Percentiles rank a stretch among this genome's conserved stretches.
These are phyloP conservation scores for Cromileptes altivelis DNA, from an alignment of 2,113 vertebrate species.

Conservation along the genomic window DNA sequence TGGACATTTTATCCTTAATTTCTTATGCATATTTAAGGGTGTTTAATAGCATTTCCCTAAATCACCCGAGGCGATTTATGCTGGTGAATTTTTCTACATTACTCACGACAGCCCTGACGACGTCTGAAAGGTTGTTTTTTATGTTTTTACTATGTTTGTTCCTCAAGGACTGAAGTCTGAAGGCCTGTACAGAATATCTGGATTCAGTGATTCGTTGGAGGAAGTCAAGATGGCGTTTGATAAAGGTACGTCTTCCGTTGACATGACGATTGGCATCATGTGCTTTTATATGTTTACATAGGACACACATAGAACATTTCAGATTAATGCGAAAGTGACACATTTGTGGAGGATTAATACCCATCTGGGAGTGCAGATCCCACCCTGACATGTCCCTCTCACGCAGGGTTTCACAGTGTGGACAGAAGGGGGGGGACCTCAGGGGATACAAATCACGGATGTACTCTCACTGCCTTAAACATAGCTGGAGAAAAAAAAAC, in stretches of 20 bases:
- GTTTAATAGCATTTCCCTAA: slow-evolving; percentile 58
- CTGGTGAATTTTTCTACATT: slow-evolving; percentile 49
- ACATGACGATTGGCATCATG: neutral
- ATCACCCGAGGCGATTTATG: slow-evolving; percentile 42
- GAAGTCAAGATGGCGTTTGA: slow-evolving; percentile 81
- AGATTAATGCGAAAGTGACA: slow-evolving; percentile 72
- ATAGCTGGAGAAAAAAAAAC: slow-evolving; percentile 28
- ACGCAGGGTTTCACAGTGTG: slow-evolving; percentile 47
- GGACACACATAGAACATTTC: slow-evolving; percentile 12
- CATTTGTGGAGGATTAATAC: slow-evolving; percentile 65
- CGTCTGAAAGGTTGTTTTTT: slow-evolving; percentile 52
- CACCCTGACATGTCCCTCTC: slow-evolving; percentile 39
- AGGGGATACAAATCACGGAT: slow-evolving; percentile 35
- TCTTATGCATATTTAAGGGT: slow-evolving; percentile 67
- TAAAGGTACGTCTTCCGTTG: slow-evolving; percentile 67
- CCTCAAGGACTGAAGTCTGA: slow-evolving; percentile 79
- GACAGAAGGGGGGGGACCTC: slow-evolving; percentile 32
- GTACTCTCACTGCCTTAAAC: slow-evolving; percentile 49
- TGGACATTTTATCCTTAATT: slow-evolving; percentile 64
- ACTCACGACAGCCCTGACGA: slow-evolving; percentile 24
- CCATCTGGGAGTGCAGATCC: slow-evolving; percentile 50
- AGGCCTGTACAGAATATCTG: slow-evolving; percentile 83
- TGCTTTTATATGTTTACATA: slow-evolving; percentile 42
- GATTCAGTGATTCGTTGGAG: slow-evolving; percentile 80
- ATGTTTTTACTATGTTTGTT: slow-evolving; percentile 32